Evolutionary conservation across 92 coral and sea anemone species (phyloP).

Genomic region (Micromussa lordhowensis): DNA sequence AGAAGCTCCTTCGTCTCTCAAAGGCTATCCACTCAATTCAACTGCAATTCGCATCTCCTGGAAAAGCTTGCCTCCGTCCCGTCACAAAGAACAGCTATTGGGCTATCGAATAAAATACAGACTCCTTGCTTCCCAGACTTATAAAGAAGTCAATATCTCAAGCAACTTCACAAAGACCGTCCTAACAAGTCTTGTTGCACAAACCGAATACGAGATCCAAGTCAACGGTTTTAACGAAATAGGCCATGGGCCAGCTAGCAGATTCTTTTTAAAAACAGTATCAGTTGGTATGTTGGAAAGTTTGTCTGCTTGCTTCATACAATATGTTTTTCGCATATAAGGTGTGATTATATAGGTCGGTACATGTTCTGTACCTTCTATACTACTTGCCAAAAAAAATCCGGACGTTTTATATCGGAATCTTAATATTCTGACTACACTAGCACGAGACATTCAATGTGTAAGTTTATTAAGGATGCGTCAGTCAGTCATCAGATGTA

Average conservation of each 20-base stretch:
- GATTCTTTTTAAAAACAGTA: neutral
- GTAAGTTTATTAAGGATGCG: too few species aligned
- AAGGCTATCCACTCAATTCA: conserved; percentile 23
- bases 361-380: neutral
- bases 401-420: too few species aligned
- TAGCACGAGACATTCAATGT: too few species aligned
- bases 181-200: neutral
- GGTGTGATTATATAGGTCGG: neutral
- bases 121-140: neutral
- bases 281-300: neutral
- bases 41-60: conserved; percentile 4
- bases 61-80: conserved; percentile 3
- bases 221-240: conserved; percentile 11
- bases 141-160: neutral
- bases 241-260: conserved; percentile 19
- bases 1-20: conserved; percentile 3
- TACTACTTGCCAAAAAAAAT: too few species aligned
- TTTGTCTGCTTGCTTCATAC: neutral
- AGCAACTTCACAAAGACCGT: conserved; percentile 6
- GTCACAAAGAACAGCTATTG: neutral
- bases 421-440: too few species aligned
- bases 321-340: too few species aligned
- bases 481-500: too few species aligned
- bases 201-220: conserved; percentile 4
- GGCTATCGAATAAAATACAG: conserved; percentile 17